phyloP scores from a whole-genome alignment of 2,113 vertebrate genomes.

The Papio anubis region DNA sequence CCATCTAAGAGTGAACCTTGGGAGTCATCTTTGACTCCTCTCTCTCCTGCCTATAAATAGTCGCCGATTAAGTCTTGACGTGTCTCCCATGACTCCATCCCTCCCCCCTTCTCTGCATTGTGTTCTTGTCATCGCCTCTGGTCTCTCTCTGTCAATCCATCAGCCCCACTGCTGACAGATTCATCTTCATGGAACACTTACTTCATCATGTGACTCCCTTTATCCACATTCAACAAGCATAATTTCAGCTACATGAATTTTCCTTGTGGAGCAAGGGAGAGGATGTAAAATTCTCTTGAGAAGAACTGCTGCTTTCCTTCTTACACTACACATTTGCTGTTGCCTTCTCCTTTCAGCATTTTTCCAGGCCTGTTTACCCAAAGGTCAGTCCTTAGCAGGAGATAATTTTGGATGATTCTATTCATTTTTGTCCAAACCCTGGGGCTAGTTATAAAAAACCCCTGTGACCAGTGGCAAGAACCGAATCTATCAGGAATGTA shows the following conservation, averaged over 20 bases:
- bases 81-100: conserved; percentile 1
- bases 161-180: conserved; percentile 66
- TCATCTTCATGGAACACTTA: conserved; percentile 52
- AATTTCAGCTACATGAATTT: conserved; percentile 27
- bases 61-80: conserved; percentile 45
- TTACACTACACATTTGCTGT: background rate
- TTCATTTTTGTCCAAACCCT: background rate
- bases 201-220: conserved; percentile 6
- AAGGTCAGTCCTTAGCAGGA: background rate
- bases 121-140: conserved; percentile 30
- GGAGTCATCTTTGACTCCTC: conserved; percentile 29
- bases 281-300: background rate
- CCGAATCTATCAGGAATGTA: background rate
- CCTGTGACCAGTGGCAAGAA: background rate
- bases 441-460: background rate
- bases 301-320: background rate
- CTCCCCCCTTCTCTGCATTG: conserved; percentile 42
- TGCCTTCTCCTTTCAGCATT: background rate
- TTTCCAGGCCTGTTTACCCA: background rate
- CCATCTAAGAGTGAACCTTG: background rate
- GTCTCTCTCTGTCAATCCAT: conserved; percentile 59
- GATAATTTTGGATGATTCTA: background rate
- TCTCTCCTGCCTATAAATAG: conserved; percentile 64
- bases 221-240: conserved; percentile 34
- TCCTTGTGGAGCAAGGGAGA: background rate